Evolutionary conservation across 2,888 invertebrate genomes (phyloP).

Genomic region (Dusona sp.): DNA sequence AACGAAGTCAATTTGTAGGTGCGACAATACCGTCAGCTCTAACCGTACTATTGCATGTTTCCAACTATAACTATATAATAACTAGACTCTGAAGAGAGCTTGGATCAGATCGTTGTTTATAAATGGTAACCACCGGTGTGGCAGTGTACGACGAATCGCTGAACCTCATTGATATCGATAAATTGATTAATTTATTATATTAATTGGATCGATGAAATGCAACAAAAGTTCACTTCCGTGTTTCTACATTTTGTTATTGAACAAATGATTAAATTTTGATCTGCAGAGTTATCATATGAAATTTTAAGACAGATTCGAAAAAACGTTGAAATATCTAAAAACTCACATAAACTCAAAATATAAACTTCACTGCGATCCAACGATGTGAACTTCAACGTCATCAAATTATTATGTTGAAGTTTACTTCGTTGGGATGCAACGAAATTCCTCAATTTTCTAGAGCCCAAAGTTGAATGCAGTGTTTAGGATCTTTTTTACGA

Average conservation of each 20-base stretch:
- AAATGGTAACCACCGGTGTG: neutral
- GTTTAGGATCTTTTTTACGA: too few relatives aligned
- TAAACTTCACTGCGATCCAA: neutral
- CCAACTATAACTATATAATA: neutral
- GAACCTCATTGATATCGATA: neutral
- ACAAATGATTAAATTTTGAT: neutral
- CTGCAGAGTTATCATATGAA: neutral
- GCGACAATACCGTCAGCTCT: slow-evolving; percentile 34
- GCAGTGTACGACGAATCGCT: slow-evolving; percentile 7
- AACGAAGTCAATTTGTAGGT: slow-evolving; percentile 68
- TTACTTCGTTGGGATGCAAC: too few relatives aligned
- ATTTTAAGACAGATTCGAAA: neutral
- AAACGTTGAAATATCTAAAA: too few relatives aligned
- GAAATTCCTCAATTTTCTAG: too few relatives aligned
- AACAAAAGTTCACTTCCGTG: neutral
- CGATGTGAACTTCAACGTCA: neutral
- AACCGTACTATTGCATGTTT: neutral
- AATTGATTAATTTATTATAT: neutral
- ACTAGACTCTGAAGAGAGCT: neutral
- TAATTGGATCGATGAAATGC: neutral
- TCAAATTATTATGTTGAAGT: too few relatives aligned
- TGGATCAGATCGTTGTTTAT: neutral
- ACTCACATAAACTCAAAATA: too few relatives aligned
- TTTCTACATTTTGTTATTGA: neutral
- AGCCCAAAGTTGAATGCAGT: too few relatives aligned